These are phyloP conservation scores for Azorinus chamasolen DNA, from an alignment of 2,888 invertebrate species.

Conservation along the genomic window DNA sequence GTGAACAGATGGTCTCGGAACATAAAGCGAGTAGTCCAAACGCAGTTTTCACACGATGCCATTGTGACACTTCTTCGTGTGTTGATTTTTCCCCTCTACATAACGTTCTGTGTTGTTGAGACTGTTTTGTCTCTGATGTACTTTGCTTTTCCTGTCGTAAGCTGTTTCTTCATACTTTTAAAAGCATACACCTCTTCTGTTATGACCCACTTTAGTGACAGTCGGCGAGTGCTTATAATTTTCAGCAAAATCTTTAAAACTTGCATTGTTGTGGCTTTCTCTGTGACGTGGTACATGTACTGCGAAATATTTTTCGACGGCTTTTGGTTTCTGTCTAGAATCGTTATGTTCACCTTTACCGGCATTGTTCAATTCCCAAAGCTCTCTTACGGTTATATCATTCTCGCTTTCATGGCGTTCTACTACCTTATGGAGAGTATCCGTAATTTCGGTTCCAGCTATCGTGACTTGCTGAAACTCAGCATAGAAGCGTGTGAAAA, in stretches of 20 bases:
- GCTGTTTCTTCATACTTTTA: constrained; percentile 28
- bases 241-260: constrained; percentile 12
- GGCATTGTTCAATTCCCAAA: constrained; percentile 48
- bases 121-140: constrained; percentile 18
- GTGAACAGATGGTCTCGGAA: constrained; percentile 3
- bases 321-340: constrained; percentile 51
- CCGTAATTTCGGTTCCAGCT: constrained; percentile 30
- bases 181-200: constrained; percentile 18
- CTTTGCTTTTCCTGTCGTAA: constrained; percentile 43
- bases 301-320: constrained; percentile 51
- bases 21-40: background rate
- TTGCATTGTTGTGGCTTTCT: background rate
- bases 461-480: constrained; percentile 27
- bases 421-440: constrained; percentile 48
- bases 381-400: constrained; percentile 46
- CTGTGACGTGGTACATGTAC: constrained; percentile 48
- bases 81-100: constrained; percentile 11
- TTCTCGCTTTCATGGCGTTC: constrained; percentile 46
- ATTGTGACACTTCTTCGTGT: background rate
- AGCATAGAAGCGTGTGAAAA: constrained; percentile 31
- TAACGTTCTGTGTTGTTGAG: constrained; percentile 30
- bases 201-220: background rate
- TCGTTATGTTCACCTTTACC: constrained; percentile 47
- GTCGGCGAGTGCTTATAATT: background rate
- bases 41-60: background rate